phyloP scores from a whole-genome alignment of 2,797 vertebrate genomes.

The Gila robusta region DNA sequence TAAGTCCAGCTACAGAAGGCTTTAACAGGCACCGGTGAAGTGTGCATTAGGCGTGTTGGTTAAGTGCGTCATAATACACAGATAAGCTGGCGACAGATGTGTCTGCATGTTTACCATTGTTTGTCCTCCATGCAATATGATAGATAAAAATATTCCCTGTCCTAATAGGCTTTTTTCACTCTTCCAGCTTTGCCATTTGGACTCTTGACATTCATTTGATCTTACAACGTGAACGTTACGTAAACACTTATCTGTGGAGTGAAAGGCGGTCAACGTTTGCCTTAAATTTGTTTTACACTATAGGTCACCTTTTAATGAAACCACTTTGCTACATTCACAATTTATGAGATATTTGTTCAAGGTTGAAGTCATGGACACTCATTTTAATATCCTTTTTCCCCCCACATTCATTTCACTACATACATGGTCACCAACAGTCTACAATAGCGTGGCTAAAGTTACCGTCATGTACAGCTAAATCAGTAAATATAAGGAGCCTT shows the following conservation, averaged over 20 bases:
- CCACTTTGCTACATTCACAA: conserved; percentile 22
- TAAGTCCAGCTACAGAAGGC: conserved; percentile 50
- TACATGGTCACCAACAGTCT: not conserved
- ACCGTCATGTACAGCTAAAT: conserved; percentile 12
- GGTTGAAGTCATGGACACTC: conserved; percentile 16
- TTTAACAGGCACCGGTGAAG: conserved; percentile 54
- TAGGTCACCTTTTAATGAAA: conserved; percentile 35
- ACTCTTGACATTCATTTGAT: conserved; percentile 48
- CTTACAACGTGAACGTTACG: conserved; percentile 16
- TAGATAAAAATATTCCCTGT: conserved; percentile 68
- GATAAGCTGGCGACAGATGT: conserved; percentile 75
- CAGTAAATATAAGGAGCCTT: conserved; percentile 20
- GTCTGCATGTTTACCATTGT: conserved; percentile 75
- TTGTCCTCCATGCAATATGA: conserved; percentile 67
- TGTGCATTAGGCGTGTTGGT: conserved; percentile 64
- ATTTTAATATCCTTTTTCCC: conserved; percentile 9
- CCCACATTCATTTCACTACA: not conserved
- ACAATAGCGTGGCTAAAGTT: not conserved
- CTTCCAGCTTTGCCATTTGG: conserved; percentile 62
- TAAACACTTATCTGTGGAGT: conserved; percentile 25
- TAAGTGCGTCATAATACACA: conserved; percentile 64
- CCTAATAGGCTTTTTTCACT: conserved; percentile 72
- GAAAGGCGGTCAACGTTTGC: not conserved
- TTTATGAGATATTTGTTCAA: conserved; percentile 34
- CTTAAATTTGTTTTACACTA: conserved; percentile 13